A percentile compares a stretch with the other conserved stretches of the same genome.
Evolutionary conservation across 1,140 invertebrate genomes (phyloP).

Genomic region (Microplitis mediator): DNA sequence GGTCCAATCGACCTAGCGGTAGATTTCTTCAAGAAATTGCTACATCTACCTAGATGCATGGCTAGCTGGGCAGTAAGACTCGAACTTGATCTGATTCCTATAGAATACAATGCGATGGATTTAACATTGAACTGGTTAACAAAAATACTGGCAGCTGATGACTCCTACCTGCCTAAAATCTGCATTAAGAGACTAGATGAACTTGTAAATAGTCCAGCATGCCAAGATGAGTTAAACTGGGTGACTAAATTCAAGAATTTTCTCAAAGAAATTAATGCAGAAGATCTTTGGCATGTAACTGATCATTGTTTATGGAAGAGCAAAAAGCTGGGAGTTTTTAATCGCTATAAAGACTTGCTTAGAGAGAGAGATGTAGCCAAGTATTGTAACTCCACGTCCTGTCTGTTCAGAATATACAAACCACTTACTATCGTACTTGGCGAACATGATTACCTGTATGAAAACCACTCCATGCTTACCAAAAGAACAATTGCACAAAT

Average conservation of each 20-base stretch:
- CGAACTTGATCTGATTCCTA: neutral
- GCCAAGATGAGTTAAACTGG: constrained; percentile 8
- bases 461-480: too few species aligned
- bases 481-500: too few species aligned
- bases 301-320: too few species aligned
- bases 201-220: constrained; percentile 5
- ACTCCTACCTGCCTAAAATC: neutral
- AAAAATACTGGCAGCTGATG: neutral
- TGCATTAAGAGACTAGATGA: neutral
- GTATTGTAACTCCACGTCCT: too few species aligned
- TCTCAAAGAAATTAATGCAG: neutral
- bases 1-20: neutral
- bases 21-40: constrained; percentile 2
- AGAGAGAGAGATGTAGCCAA: too few species aligned
- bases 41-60: constrained; percentile 5
- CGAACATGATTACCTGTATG: too few species aligned
- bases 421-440: too few species aligned
- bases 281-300: neutral
- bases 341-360: too few species aligned
- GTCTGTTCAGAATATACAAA: too few species aligned
- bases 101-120: neutral
- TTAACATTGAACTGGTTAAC: neutral
- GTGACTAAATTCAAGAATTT: constrained; percentile 14
- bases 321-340: too few species aligned
- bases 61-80: neutral